phyloP scores from a whole-genome alignment of 2,797 vertebrate species.

The Meriones psammophilus region DNA sequence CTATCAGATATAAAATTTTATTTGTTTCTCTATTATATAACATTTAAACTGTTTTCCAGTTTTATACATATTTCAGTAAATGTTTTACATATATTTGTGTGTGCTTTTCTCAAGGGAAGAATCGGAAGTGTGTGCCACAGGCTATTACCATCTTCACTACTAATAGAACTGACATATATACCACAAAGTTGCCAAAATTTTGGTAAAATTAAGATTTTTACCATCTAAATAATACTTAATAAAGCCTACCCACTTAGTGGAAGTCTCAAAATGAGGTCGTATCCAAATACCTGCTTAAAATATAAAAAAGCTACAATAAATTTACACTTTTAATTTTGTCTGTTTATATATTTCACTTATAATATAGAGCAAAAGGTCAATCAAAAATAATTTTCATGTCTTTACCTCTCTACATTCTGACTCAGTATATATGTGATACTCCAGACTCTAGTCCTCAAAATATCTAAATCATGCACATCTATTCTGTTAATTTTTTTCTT shows the following conservation, averaged over 20 bases:
- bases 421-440: slow-evolving; percentile 31
- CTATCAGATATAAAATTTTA: background rate
- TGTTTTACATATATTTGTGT: slow-evolving; percentile 12
- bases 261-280: slow-evolving; percentile 37
- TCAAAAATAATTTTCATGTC: slow-evolving; percentile 33
- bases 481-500: slow-evolving; percentile 58
- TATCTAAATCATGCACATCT: slow-evolving; percentile 49
- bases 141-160: slow-evolving; percentile 62
- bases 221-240: slow-evolving; percentile 46
- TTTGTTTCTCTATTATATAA: slow-evolving; percentile 42
- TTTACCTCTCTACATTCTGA: slow-evolving; percentile 26
- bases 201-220: slow-evolving; percentile 66
- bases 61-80: slow-evolving; percentile 32
- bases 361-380: background rate
- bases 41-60: slow-evolving; percentile 37
- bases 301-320: slow-evolving; percentile 31
- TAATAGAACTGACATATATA: slow-evolving; percentile 45
- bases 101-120: slow-evolving; percentile 49
- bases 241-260: slow-evolving; percentile 35
- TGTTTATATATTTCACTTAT: slow-evolving; percentile 16
- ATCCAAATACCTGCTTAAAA: slow-evolving; percentile 41
- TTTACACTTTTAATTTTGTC: slow-evolving; percentile 40
- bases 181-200: background rate
- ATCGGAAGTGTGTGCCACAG: slow-evolving; percentile 53
- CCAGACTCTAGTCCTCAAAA: slow-evolving; percentile 38